Base-by-base conservation (phyloP, 2,113 vertebrate species). In the Neotragus moschatus region DNA sequence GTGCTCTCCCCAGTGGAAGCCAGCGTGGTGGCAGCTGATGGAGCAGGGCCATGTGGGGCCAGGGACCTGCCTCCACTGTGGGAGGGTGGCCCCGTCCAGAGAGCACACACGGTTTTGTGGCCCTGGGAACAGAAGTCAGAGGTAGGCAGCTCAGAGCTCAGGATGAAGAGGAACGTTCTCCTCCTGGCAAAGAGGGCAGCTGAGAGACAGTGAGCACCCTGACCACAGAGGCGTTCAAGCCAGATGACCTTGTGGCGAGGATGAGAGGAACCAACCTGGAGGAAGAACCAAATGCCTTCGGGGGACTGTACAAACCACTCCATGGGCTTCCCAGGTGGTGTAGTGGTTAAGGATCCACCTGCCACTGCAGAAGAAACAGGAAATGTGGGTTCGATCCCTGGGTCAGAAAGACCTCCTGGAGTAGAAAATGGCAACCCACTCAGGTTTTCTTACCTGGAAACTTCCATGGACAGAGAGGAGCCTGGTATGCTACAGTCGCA, bases 1-100 rank as follows among this genome's bases (percentile, higher is more conserved):
- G 88, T n/a, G 15, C 79, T 77, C 53, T 96, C 97, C 92, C 94
- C 81, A 93, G 84, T 2, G 13, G 36, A 51, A 85, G 43, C 39
- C 30, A 36, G 90, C 11, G 3, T 0, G 84, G 88, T 55, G 30
- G 45, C 0, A 30, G 94, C 39, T 45, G 96, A 12, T n/a, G 8
- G 30, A 58, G 51, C 36, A 19, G 15, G 43, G 75, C 43, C 33
- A 2, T 2, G 49, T 25, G 56, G 28, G 39, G 15, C 53, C 90
- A 82, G 81, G 56, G 61, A 33, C 25, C 39, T 7, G 66, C 53
- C 36, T 39, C 17, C 13, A 0, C 12, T n/a, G 4, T 0, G 2
- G 49, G 17, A 77, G 12, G 26, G 9, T 23, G 33, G 73, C 16
- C 49, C 56, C 19, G 6, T 25, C 30, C 79, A n/a, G 47, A 33